Base-by-base conservation (phyloP, 2,797 vertebrate genomes). In the Tenualosa ilisha region DNA sequence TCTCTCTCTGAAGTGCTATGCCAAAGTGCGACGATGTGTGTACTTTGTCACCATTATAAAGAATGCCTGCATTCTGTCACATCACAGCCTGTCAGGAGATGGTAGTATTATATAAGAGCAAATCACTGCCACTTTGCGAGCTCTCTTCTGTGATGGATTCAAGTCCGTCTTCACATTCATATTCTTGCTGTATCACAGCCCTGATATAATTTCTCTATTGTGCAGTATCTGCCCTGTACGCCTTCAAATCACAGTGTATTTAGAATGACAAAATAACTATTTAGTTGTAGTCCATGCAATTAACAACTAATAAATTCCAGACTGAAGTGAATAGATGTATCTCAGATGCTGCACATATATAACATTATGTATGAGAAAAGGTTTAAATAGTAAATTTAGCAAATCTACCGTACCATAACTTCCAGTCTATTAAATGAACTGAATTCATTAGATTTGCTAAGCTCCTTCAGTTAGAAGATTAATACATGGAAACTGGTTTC, bases 21-120 rank as follows among this genome's bases (percentile, higher is more conserved):
- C 68, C 75, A 86, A 86, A 86, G 46, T 87, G 22, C 26, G 2
- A 26, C 49, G 11, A 31, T 54, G 51, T 40, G 51, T 85, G 83
- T 61, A 90, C 88, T 87, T 87, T 89, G 82, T 53, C 79, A 87
- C 43, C 49, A 31, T n/a, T 84, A 84, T 89, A 86, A 87, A 85
- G n/a, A 7, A 83, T 49, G 65, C 49, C 13, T 43, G 40, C 79
- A 63, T 82, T 31, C 26, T 72, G 26, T 72, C 31, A 37, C 65
- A 37, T 72, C 11, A 13, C 65, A 37, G 26, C 3, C 26, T 31
- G 12, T 17, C 13, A 75, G 15, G 13, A 37, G 68, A 17, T 40
- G 26, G 15, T 24, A 26, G 61, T 8, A 65, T 75, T 75, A 17
- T 75, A n/a, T 20, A 75, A 75, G 13, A 75, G 13, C 15, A 37